phyloP scores from a whole-genome alignment of 2,888 invertebrate species.

The Belgica antarctica region DNA sequence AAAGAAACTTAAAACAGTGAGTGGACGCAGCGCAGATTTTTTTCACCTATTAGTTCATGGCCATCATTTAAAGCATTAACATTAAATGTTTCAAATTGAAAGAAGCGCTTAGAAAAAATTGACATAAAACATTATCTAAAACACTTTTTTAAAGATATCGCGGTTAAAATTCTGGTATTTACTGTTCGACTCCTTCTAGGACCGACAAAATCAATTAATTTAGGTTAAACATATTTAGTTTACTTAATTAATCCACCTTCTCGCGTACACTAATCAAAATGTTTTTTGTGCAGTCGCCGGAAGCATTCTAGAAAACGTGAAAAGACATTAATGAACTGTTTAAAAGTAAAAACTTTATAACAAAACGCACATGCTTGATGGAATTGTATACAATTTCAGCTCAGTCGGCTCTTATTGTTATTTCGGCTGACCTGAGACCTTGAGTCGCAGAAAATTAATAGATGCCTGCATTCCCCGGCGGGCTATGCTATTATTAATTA shows the following conservation, averaged over 20 bases:
- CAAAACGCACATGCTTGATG: conserved; percentile 14
- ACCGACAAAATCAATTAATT: too few relatives aligned
- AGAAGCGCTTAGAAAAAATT: too few relatives aligned
- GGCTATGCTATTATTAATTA: conserved; percentile 40
- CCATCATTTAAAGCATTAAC: not conserved
- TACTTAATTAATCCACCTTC: too few relatives aligned
- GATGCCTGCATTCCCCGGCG: conserved; percentile 21
- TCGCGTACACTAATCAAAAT: too few relatives aligned
- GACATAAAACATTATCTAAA: too few relatives aligned
- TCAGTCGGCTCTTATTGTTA: conserved; percentile 15
- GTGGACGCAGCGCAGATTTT: too few relatives aligned
- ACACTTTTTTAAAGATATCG: too few relatives aligned
- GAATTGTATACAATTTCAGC: conserved; percentile 29
- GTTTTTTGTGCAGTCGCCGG: not conserved
- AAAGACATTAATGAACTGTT: conserved; percentile 26
- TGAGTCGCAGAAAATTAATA: conserved; percentile 33
- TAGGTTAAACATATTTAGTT: too few relatives aligned
- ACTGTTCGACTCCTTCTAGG: too few relatives aligned
- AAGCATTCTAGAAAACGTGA: conserved; percentile 17
- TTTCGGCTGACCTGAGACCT: conserved; percentile 38
- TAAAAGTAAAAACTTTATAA: conserved; percentile 16
- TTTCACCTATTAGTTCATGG: conserved; percentile 5
- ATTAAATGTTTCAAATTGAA: too few relatives aligned
- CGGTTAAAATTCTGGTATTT: too few relatives aligned
- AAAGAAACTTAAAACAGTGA: conserved; percentile 24